Conservation (phyloP, 2,888 invertebrate species). For the Helobdella robusta region DNA sequence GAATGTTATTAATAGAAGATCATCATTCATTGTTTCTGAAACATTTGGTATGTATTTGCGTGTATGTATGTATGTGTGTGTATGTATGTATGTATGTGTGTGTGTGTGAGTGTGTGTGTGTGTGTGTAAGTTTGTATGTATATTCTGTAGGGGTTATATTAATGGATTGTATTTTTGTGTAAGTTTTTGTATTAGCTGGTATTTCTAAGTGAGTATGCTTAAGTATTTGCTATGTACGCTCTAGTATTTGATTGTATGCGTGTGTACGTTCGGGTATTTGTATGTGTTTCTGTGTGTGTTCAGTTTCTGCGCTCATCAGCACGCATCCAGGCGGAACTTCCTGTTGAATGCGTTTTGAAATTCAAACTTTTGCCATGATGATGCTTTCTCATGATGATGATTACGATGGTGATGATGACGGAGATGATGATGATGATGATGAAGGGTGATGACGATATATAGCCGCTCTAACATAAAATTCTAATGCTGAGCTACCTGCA, state of each 20-base stretch:
- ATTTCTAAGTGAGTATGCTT: too few relatives aligned
- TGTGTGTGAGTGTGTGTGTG: conserved; percentile 20
- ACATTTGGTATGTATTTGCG: not conserved
- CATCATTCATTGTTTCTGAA: not conserved
- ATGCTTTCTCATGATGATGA: not conserved
- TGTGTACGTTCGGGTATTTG: not conserved
- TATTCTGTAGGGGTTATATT: too few relatives aligned
- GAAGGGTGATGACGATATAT: too few relatives aligned
- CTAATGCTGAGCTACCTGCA: too few relatives aligned
- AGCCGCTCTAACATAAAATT: too few relatives aligned
- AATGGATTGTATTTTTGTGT: not conserved
- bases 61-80: not conserved
- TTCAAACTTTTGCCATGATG: not conserved
- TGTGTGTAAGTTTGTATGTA: conserved; percentile 19
- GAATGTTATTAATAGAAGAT: too few relatives aligned
- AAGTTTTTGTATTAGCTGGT: too few relatives aligned
- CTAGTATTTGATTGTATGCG: conserved; percentile 1
- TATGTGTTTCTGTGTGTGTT: conserved; percentile 12
- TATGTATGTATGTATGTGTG: not conserved
- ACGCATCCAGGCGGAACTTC: not conserved
- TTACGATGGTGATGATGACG: not conserved
- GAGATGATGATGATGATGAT: conserved; percentile 1
- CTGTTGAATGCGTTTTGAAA: not conserved
- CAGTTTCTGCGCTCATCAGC: too few relatives aligned
- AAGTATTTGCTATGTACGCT: too few relatives aligned